A percentile compares a stretch with the other conserved stretches of the same genome.
Conservation (phyloP, 1,140 invertebrate genomes). For the Pseudomyrmex flavicornis region DNA sequence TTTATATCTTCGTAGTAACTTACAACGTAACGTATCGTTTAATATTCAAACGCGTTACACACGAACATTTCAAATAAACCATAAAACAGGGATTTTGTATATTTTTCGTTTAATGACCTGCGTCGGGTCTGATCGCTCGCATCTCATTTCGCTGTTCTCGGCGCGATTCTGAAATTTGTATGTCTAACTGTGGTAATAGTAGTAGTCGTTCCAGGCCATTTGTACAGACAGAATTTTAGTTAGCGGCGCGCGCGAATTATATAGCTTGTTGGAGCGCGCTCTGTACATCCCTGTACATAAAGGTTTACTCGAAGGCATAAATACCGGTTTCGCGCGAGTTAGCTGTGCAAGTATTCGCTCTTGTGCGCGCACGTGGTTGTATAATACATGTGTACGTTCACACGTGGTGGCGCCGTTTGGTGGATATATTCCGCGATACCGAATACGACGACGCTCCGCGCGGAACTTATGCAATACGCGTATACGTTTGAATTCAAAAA, state of each 20-base stretch:
- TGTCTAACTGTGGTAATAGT: too few relatives aligned
- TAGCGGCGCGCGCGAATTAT: slow-evolving; percentile 1
- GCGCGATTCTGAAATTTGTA: not conserved
- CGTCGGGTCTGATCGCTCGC: not conserved
- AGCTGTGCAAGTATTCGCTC: not conserved
- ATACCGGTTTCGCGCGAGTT: slow-evolving; percentile 55
- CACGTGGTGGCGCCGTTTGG: slow-evolving; percentile 31
- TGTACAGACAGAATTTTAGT: not conserved
- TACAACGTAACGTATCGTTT: not conserved
- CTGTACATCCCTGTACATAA: slow-evolving; percentile 43
- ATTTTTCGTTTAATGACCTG: too few relatives aligned
- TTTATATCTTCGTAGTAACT: not conserved
- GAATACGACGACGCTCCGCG: not conserved
- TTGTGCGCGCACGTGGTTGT: slow-evolving; percentile 3
- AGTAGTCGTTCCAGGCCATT: not conserved
- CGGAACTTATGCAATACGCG: slow-evolving; percentile 34
- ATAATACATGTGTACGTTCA: slow-evolving; percentile 28
- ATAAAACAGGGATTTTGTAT: not conserved
- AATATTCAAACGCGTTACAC: not conserved
- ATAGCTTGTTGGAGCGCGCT: slow-evolving; percentile 18
- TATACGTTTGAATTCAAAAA: slow-evolving; percentile 3
- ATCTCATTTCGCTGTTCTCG: not conserved
- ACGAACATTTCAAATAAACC: not conserved
- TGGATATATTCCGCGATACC: slow-evolving; percentile 10
- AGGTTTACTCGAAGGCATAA: slow-evolving; percentile 49